Evolutionary conservation across 2,888 invertebrate species (phyloP), one percentile per base, ranked within the genome.

Genomic region (Drosophila conformis): DNA sequence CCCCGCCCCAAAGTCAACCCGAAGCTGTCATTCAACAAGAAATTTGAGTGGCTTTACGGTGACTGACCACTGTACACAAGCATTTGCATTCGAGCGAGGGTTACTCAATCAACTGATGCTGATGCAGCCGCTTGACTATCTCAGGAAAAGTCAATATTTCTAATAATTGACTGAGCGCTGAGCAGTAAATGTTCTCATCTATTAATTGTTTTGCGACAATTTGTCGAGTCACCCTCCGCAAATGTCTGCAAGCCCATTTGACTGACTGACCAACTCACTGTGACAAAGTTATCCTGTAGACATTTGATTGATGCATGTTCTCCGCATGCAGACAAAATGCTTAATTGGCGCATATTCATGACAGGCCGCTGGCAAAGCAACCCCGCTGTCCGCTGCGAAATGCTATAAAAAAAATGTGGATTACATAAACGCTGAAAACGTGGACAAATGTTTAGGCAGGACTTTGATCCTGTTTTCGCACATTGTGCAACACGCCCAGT

Each of bases 261-360:
- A 63, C 62, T 57, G 70, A 74, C 64, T 69, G 68, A 69, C 64
- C 69, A 58, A 71, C 75, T 57, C 64, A 64, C 66, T 68, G 69
- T 27, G 27, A 62, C 76, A 59, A 77, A 79, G 80, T 80, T 86
- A 72, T 84, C 86, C 87, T 84, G 77, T 51, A 71, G 76, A 73
- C 84, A 77, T 88, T 81, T 87, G 87, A 87, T 88, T 88, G 87
- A 87, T 87, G 87, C 89, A 82, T 87, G 87, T 88, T 77, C 73
- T 53, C 52, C 53, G 72, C 70, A 65, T 70, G 74, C 87, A 76
- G 89, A 88, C 87, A 88, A 88, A 87, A 76, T 87, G 87, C 79
- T 87, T 87, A 87, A 87, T 87, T 87, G 87, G 87, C 82, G 81
- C 77, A 84, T 85, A 83, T 83, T 83, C 83, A 83, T 82, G 83